phyloP scores from a whole-genome alignment of 2,113 vertebrate genomes.

The Cryptoleucopteryx plumbea region DNA sequence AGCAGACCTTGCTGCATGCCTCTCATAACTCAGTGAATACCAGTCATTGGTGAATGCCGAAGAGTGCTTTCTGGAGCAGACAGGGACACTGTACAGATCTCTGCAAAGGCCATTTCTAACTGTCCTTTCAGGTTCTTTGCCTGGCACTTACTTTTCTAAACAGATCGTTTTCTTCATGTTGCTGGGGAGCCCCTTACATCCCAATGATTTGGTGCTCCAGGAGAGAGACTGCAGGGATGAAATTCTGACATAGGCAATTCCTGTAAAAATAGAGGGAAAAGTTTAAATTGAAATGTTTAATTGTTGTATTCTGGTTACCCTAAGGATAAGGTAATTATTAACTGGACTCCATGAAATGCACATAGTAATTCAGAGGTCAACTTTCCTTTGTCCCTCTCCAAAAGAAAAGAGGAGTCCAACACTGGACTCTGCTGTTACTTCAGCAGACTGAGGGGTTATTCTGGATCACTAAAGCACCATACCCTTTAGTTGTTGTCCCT shows the following conservation, averaged over 20 bases:
- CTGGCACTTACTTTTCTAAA: background rate
- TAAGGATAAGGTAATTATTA: background rate
- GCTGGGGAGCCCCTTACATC: background rate
- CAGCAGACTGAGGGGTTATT: background rate
- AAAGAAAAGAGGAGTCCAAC: background rate
- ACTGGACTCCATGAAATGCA: background rate
- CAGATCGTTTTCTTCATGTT: background rate
- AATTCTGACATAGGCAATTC: background rate
- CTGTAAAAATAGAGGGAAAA: background rate
- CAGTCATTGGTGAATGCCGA: background rate
- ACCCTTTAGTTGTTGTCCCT: background rate
- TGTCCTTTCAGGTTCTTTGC: background rate
- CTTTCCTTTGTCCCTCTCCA: background rate
- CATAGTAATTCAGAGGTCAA: background rate
- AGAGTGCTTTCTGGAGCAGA: background rate
- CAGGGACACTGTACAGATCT: background rate
- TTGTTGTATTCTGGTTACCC: background rate
- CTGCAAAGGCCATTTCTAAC: background rate
- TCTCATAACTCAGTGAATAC: background rate
- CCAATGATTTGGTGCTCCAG: background rate
- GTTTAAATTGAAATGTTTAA: background rate
- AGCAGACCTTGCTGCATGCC: conserved; percentile 7
- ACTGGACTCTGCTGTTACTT: background rate
- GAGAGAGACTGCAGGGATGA: background rate
- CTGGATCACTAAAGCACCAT: background rate